phyloP scores from a whole-genome alignment of 2,888 invertebrate species.

The Argyra leucocephala region DNA sequence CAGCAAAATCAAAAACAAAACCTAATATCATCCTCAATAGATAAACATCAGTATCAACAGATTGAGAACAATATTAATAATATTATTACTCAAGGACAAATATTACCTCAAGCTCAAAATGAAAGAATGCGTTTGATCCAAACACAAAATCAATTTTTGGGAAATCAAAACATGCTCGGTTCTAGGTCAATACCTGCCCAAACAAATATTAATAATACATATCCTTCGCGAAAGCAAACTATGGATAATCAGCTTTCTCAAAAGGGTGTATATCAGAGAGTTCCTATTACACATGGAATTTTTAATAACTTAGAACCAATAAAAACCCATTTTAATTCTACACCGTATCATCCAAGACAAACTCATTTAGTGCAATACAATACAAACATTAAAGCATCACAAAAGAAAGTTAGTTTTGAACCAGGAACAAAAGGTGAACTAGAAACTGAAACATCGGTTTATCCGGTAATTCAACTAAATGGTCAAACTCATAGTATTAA shows the following conservation, averaged over 20 bases:
- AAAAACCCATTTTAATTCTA: slow-evolving; percentile 41
- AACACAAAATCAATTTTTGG: slow-evolving; percentile 29
- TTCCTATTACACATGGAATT: slow-evolving; percentile 46
- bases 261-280: slow-evolving; percentile 50
- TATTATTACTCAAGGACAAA: slow-evolving; percentile 9
- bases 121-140: slow-evolving; percentile 19
- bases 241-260: neutral
- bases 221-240: neutral
- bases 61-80: slow-evolving; percentile 16
- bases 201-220: slow-evolving; percentile 27
- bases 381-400: slow-evolving; percentile 27
- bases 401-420: slow-evolving; percentile 64
- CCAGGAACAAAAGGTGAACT: slow-evolving; percentile 60
- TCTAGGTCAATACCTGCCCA: slow-evolving; percentile 30
- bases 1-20: slow-evolving; percentile 18
- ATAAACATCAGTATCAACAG: slow-evolving; percentile 28
- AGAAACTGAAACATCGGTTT: slow-evolving; percentile 30
- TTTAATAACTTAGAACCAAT: slow-evolving; percentile 47
- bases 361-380: slow-evolving; percentile 15
- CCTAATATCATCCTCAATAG: slow-evolving; percentile 34
- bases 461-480: neutral
- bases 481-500: slow-evolving; percentile 25
- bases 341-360: slow-evolving; percentile 27
- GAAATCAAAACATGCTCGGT: slow-evolving; percentile 31
- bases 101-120: neutral